phyloP scores from a whole-genome alignment of 2,888 invertebrate species.

The Hermaeophaga mercurialis region DNA sequence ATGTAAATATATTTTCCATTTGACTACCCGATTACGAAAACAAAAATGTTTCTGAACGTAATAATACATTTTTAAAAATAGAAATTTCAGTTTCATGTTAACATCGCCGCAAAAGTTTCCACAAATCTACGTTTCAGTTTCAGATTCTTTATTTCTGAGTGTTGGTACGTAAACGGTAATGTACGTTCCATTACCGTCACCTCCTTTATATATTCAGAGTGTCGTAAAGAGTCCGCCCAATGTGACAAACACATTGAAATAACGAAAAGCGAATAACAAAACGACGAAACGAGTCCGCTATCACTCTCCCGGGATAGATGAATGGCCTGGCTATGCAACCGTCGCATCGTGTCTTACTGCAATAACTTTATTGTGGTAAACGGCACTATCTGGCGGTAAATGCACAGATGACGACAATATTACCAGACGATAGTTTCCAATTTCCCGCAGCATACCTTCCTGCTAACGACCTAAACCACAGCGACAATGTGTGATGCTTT shows the following conservation, averaged over 20 bases:
- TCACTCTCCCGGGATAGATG: slow-evolving; percentile 17
- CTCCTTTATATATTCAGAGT: slow-evolving; percentile 4
- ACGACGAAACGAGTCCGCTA: slow-evolving; percentile 9
- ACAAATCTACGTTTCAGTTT: slow-evolving; percentile 6
- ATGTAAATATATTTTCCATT: too few relatives aligned
- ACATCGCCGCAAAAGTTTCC: too few relatives aligned
- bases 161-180: slow-evolving; percentile 13
- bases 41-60: too few relatives aligned
- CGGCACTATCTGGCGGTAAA: slow-evolving; percentile 31
- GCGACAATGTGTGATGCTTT: slow-evolving; percentile 36
- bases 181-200: slow-evolving; percentile 11
- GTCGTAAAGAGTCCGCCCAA: slow-evolving; percentile 17
- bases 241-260: slow-evolving; percentile 21
- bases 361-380: slow-evolving; percentile 32
- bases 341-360: slow-evolving; percentile 21
- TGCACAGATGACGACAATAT: slow-evolving; percentile 42
- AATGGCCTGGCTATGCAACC: slow-evolving; percentile 1
- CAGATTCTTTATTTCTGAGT: slow-evolving; percentile 7
- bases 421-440: slow-evolving; percentile 32
- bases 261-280: slow-evolving; percentile 11
- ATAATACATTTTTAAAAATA: too few relatives aligned
- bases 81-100: too few relatives aligned
- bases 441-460: slow-evolving; percentile 32
- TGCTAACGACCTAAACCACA: slow-evolving; percentile 37
- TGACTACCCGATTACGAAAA: too few relatives aligned